These are phyloP conservation scores for Meteorus colon DNA, from an alignment of 2,888 invertebrate species.

Conservation along the genomic window DNA sequence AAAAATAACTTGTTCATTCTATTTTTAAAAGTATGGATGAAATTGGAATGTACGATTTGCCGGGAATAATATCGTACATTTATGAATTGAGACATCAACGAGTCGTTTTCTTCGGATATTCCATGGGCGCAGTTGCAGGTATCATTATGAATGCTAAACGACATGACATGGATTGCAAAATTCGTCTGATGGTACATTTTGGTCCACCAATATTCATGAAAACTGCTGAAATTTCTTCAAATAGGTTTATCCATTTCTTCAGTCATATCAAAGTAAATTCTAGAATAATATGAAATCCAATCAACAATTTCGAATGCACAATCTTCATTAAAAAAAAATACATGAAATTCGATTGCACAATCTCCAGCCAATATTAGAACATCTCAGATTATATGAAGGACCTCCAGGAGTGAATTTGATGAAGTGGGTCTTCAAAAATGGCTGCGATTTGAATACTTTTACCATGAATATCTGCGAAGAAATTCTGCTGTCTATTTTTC, in stretches of 20 bases:
- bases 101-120: conserved; percentile 87
- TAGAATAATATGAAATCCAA: no score
- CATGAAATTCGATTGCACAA: neutral
- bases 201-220: conserved; percentile 74
- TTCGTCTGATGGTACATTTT: conserved; percentile 80
- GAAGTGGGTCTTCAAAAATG: neutral
- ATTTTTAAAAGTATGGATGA: conserved; percentile 82
- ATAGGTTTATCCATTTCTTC: conserved; percentile 76
- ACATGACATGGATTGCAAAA: conserved; percentile 81
- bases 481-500: neutral
- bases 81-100: conserved; percentile 76
- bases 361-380: neutral
- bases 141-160: conserved; percentile 79
- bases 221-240: neutral
- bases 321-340: neutral
- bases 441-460: neutral
- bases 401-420: neutral
- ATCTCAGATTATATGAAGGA: neutral
- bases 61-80: conserved; percentile 86
- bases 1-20: neutral
- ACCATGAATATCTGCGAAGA: neutral
- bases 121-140: conserved; percentile 83
- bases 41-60: conserved; percentile 86
- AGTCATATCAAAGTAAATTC: conserved; percentile 70
- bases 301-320: neutral